These are phyloP conservation scores for Adineta ricciae DNA, from an alignment of 2,888 invertebrate species.

Conservation along the genomic window DNA sequence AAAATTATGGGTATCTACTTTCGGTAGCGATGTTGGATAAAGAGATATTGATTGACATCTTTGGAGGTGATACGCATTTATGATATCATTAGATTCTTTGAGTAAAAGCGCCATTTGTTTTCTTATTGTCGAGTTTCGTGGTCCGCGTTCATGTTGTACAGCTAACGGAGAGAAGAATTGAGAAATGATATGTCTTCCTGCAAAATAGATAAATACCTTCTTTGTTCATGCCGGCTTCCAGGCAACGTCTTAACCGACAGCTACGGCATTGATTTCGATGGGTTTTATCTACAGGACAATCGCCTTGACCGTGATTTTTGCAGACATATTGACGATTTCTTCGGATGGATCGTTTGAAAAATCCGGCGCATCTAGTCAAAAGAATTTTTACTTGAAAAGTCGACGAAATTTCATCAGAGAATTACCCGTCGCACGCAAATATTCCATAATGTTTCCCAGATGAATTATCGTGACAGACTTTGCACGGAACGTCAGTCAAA, in stretches of 20 bases:
- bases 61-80: conserved; percentile 22
- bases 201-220: conserved; percentile 60
- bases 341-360: conserved; percentile 74
- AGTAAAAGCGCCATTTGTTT: conserved; percentile 77
- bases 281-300: conserved; percentile 83
- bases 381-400: conserved; percentile 27
- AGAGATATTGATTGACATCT: not conserved
- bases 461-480: conserved; percentile 33
- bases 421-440: conserved; percentile 34
- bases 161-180: conserved; percentile 56
- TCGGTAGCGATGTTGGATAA: not conserved
- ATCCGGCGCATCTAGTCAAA: conserved; percentile 55
- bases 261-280: conserved; percentile 91
- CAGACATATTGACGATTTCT: conserved; percentile 86
- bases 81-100: conserved; percentile 53
- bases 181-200: not conserved
- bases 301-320: conserved; percentile 73
- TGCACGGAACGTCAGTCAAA: conserved; percentile 32
- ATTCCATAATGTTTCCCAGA: conserved; percentile 34
- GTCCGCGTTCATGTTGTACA: conserved; percentile 94
- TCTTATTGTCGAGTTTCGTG: conserved; percentile 74
- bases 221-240: conserved; percentile 89
- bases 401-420: too few relatives aligned
- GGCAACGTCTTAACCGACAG: conserved; percentile 77
- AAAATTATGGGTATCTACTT: too few relatives aligned